These are phyloP conservation scores for Danaus plexippus DNA, from an alignment of 1,140 invertebrate species.

Conservation along the genomic window DNA sequence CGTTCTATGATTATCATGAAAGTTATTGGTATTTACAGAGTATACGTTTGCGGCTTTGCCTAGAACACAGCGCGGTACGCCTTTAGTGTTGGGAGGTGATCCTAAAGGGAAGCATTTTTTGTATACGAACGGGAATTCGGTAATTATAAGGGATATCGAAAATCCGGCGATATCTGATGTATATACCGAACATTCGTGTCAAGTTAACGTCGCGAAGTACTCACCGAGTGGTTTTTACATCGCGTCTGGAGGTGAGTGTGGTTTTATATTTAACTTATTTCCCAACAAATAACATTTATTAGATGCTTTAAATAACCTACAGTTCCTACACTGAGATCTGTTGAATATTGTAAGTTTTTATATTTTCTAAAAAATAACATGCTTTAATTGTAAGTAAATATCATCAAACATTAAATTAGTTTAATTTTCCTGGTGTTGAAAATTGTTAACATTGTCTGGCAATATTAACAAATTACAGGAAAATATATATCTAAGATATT, in stretches of 20 bases:
- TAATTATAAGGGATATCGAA: constrained; percentile 98
- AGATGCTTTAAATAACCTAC: too few species aligned
- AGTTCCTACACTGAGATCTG: too few species aligned
- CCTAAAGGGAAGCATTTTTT: constrained; percentile 98
- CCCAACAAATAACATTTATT: too few species aligned
- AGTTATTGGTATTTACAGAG: constrained; percentile 74
- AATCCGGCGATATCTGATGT: constrained; percentile 94
- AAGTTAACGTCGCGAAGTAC: constrained; percentile 97
- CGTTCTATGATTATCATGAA: too few species aligned
- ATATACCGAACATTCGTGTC: constrained; percentile 96
- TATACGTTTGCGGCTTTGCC: constrained; percentile 94
- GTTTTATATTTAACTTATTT: constrained; percentile 5
- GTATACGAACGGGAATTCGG: constrained; percentile 97
- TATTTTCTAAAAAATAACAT: too few species aligned
- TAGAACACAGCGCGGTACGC: constrained; percentile 91
- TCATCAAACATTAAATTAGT: too few species aligned
- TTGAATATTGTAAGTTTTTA: too few species aligned
- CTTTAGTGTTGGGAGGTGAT: constrained; percentile 93
- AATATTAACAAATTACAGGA: too few species aligned
- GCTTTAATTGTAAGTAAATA: too few species aligned
- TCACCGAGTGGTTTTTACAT: constrained; percentile 99
- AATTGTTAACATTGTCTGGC: too few species aligned
- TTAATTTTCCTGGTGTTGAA: too few species aligned
- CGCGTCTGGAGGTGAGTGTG: constrained; percentile 90
- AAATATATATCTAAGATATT: too few species aligned